These are phyloP conservation scores for Agelastica alni DNA, from an alignment of 2,888 invertebrate genomes.

Conservation along the genomic window DNA sequence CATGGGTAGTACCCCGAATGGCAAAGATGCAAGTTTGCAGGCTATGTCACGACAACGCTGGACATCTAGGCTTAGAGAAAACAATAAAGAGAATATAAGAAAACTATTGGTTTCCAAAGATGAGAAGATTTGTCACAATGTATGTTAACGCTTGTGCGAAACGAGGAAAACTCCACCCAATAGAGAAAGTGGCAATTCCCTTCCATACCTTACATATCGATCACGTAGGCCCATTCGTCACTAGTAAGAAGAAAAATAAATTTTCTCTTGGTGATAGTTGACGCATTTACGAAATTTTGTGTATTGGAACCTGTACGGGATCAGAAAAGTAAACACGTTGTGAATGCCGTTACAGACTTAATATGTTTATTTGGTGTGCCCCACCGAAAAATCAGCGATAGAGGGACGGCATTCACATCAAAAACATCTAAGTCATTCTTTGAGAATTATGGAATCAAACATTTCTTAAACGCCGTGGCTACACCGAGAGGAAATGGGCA, in stretches of 20 bases:
- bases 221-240: conserved; percentile 21
- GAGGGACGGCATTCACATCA: conserved; percentile 31
- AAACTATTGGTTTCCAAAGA: too few relatives aligned
- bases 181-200: conserved; percentile 18
- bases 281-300: conserved; percentile 23
- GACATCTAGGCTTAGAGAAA: too few relatives aligned
- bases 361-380: conserved; percentile 27
- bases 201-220: conserved; percentile 22
- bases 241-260: conserved; percentile 17
- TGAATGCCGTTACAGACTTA: conserved; percentile 25
- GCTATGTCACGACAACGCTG: too few relatives aligned
- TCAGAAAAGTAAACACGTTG: conserved; percentile 8
- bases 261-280: conserved; percentile 23
- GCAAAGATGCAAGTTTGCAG: too few relatives aligned
- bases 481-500: conserved; percentile 35
- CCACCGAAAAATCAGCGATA: conserved; percentile 23
- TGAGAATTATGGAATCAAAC: conserved; percentile 12
- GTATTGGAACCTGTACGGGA: conserved; percentile 13
- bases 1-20: too few relatives aligned
- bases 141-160: too few relatives aligned
- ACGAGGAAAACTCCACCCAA: conserved; percentile 23
- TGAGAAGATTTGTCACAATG: too few relatives aligned
- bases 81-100: too few relatives aligned
- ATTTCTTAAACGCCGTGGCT: conserved; percentile 23
- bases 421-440: conserved; percentile 23